Base-by-base conservation (phyloP, 2,888 invertebrate genomes). In the Serripes groenlandicus region DNA sequence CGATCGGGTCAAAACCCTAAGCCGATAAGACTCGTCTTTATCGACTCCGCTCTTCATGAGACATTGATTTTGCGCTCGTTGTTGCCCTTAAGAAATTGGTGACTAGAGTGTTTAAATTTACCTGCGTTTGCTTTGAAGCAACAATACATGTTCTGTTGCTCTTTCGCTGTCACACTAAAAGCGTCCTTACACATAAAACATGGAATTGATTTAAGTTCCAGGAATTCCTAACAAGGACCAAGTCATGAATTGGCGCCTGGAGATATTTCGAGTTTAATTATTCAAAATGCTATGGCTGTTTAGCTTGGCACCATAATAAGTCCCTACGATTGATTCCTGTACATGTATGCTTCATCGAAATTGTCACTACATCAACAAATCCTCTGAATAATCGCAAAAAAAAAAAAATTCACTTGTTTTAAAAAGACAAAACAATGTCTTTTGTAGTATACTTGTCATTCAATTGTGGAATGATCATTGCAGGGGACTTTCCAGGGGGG, bases 1-100 rank as follows among this genome's bases (percentile, higher is more conserved):
- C 66, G 69, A 66, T 21, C 64, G 77, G 81, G 81, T 81, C 77
- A 81, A 62, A 66, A 56, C 56, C 73, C 52, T 75, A 78, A 82
- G 82, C 78, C 82, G 78, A 82, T 82, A 82, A 78, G 82, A 80
- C 42, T 74, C 74, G 64, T 75, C 81, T 81, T 81, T 77, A 81
- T 81, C 77, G 81, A 78, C 75, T 71, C 64, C 23, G 58, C 75
- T 78, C 81, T 74, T 70, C 66, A 64, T 77, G 70, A 62, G 60
- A 23, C 77, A 81, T 81, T 70, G 81, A 81, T 81, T 81, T 81
- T 78, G 37, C 49, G 15, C 49, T 49, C 21, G 49, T 49, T 49
- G 18, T 49, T 49, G 49, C 49, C 49, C 49, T 21, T 21, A 49
- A 21, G 21, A 49, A 49, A 49, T 49, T 15, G 49, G 18, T 49